These are phyloP conservation scores for Nasonia longicornis DNA, from an alignment of 1,140 invertebrate species.

Conservation along the genomic window DNA sequence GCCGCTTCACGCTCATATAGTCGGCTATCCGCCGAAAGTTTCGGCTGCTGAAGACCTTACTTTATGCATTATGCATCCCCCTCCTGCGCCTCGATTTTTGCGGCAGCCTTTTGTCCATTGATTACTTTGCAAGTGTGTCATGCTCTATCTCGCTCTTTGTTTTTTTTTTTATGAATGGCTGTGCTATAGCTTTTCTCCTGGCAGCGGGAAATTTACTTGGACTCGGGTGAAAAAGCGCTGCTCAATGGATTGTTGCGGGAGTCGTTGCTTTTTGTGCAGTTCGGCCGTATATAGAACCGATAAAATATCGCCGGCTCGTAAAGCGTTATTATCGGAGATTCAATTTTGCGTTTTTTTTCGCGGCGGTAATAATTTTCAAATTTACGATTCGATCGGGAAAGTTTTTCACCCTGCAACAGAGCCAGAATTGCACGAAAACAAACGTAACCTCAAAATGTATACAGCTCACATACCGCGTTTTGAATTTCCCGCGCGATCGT, in stretches of 20 bases:
- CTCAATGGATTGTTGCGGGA: not conserved
- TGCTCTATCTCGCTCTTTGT: not conserved
- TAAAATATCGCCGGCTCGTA: not conserved
- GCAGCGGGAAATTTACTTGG: not conserved
- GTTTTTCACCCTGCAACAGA: no score
- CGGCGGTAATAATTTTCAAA: no score
- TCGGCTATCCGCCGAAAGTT: not conserved
- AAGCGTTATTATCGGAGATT: not conserved
- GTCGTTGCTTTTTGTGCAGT: not conserved
- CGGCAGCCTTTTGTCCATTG: slow-evolving; percentile 6
- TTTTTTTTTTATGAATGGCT: not conserved
- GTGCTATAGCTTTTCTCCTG: not conserved
- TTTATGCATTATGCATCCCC: slow-evolving; percentile 27
- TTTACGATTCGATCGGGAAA: no score
- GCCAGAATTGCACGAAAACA: no score
- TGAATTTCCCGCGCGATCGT: no score
- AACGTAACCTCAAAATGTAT: no score
- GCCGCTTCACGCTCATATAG: not conserved
- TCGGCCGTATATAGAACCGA: not conserved
- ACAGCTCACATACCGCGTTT: no score
- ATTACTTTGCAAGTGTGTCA: not conserved
- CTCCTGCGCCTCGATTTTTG: slow-evolving; percentile 43
- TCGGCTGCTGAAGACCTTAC: not conserved
- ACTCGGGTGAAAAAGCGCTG: not conserved
- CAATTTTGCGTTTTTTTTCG: not conserved